Conservation (phyloP, 2,888 invertebrate species). For the Troides aeacus region DNA sequence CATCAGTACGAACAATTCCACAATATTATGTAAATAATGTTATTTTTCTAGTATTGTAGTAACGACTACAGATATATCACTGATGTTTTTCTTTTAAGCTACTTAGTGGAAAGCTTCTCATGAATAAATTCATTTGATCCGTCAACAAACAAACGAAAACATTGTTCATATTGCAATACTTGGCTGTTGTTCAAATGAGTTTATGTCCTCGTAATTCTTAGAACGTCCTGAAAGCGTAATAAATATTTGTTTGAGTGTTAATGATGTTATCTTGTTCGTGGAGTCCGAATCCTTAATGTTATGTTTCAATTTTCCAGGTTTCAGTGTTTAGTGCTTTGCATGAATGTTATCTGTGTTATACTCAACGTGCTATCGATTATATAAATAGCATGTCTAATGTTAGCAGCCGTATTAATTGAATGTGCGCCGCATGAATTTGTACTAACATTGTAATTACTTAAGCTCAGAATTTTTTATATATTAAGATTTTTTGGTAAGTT, state of each 20-base stretch:
- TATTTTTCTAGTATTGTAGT: background rate
- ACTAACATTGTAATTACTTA: slow-evolving; percentile 2
- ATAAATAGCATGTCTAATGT: slow-evolving; percentile 14
- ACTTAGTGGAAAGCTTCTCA: slow-evolving; percentile 30
- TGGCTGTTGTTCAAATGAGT: slow-evolving; percentile 24
- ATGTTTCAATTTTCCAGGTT: slow-evolving; percentile 23
- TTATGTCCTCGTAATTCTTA: slow-evolving; percentile 8
- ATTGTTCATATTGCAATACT: slow-evolving; percentile 11
- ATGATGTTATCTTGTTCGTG: background rate
- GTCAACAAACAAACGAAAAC: slow-evolving; percentile 16
- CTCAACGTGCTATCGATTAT: slow-evolving; percentile 3
- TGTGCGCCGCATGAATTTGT: slow-evolving; percentile 22
- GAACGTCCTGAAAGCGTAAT: background rate
- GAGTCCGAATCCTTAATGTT: slow-evolving; percentile 7
- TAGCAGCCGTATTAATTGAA: slow-evolving; percentile 12
- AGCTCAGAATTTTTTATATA: slow-evolving; percentile 5
- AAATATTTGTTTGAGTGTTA: background rate
- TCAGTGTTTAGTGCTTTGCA: slow-evolving; percentile 28
- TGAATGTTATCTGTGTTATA: slow-evolving; percentile 16
- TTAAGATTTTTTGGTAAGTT: slow-evolving; percentile 26
- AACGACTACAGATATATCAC: slow-evolving; percentile 12
- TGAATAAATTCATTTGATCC: slow-evolving; percentile 29
- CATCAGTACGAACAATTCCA: background rate
- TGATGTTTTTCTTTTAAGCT: slow-evolving; percentile 7
- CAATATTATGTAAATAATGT: background rate